phyloP scores from a whole-genome alignment of 2,888 invertebrate species.

The Philhelius pedissequus region DNA sequence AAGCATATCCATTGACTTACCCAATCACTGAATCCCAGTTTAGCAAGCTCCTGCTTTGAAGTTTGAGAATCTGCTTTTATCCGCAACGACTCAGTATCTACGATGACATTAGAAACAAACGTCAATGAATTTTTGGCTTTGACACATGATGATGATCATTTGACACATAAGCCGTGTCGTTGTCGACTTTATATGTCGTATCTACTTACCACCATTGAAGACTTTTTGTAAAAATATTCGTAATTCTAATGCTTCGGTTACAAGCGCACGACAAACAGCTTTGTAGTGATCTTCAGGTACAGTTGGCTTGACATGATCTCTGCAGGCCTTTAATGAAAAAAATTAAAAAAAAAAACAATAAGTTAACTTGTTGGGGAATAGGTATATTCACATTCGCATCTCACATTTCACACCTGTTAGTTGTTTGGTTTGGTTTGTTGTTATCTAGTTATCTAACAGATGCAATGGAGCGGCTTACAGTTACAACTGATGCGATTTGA shows the following conservation, averaged over 20 bases:
- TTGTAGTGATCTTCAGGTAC: constrained; percentile 84
- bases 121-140: constrained; percentile 40
- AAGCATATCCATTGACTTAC: constrained; percentile 80
- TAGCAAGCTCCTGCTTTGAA: constrained; percentile 86
- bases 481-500: constrained; percentile 10
- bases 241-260: constrained; percentile 94
- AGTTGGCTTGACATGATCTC: constrained; percentile 79
- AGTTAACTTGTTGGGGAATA: not conserved
- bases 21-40: constrained; percentile 94
- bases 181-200: not conserved
- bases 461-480: constrained; percentile 1
- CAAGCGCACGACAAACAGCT: constrained; percentile 94
- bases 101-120: constrained; percentile 54
- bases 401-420: constrained; percentile 58
- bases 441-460: constrained; percentile 35
- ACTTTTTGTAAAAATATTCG: constrained; percentile 94
- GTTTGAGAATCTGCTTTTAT: constrained; percentile 82
- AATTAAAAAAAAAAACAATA: constrained; percentile 42
- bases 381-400: constrained; percentile 46
- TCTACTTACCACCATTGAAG: constrained; percentile 79
- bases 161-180: not conserved
- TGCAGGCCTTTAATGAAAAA: constrained; percentile 79
- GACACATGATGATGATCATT: constrained; percentile 24
- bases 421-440: constrained; percentile 23
- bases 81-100: constrained; percentile 84